Evolutionary conservation across 2,797 vertebrate genomes (phyloP).

Genomic region (Acanthurus lineatus): DNA sequence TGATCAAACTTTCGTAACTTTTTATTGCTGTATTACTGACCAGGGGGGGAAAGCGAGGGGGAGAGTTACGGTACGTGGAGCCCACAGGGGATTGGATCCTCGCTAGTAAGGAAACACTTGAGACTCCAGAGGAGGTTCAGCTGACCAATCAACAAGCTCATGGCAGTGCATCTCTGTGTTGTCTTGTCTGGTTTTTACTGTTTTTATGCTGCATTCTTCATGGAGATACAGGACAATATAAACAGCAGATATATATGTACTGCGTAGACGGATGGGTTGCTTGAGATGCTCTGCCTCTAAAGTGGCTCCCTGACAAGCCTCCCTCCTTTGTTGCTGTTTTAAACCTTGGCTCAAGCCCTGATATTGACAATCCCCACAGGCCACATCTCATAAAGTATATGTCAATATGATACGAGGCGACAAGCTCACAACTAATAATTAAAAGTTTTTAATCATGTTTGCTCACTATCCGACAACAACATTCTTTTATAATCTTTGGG

Average conservation of each 20-base stretch:
- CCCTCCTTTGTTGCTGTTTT: background rate
- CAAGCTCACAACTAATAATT: slow-evolving; percentile 11
- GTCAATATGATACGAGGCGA: background rate
- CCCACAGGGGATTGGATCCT: slow-evolving; percentile 10
- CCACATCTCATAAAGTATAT: slow-evolving; percentile 6
- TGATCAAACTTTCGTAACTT: slow-evolving; percentile 33
- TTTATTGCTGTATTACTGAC: background rate
- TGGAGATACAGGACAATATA: background rate
- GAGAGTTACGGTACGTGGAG: background rate
- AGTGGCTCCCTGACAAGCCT: background rate
- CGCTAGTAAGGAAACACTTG: slow-evolving; percentile 10
- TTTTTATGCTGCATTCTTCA: background rate
- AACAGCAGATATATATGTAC: background rate
- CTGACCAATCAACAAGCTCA: background rate
- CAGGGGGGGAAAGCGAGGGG: background rate
- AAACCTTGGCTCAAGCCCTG: slow-evolving; percentile 22
- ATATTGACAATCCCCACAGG: slow-evolving; percentile 22
- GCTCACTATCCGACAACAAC: background rate
- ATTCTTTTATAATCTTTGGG: background rate
- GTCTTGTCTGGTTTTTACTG: too few relatives aligned
- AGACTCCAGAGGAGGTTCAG: background rate
- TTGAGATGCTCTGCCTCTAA: background rate
- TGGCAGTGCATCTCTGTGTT: too few relatives aligned
- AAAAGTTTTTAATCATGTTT: slow-evolving; percentile 1
- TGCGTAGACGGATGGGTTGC: background rate